Base-by-base conservation (phyloP, 2,888 invertebrate species). In the Sarcophaga variegata region DNA sequence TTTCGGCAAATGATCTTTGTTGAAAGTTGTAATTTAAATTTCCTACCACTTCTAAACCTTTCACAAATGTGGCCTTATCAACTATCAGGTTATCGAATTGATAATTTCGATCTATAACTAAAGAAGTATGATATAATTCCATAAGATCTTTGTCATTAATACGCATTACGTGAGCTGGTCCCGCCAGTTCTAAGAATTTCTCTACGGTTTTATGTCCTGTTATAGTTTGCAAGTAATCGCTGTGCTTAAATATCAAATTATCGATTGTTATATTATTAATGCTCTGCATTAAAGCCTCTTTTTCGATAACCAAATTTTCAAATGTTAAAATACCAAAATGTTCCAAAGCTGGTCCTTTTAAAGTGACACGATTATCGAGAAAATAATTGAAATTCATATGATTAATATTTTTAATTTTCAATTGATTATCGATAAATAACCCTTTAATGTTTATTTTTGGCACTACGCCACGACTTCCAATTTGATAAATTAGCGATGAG, bases 311-410 rank as follows among this genome's bases (percentile, higher is more conserved):
- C 20, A 93, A 86, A 5, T 92, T 54, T 69, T 92, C 91, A 67
- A 93, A 93, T 17, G 83, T 90, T 2, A 93, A 87, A 11, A 85
- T 84, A 1, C 93, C 93, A 37, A 91, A 91, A 0, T 92, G 87
- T 70, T 93, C 92, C 69, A 92, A 70, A 0, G 91, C 88, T 0
- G 84, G 82, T 4, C 92, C 92, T 0, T 88, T 77, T 12, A 91
- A 88, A 0, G 90, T 91, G 4, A 93, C 81, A 4, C 93, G 92
- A 64, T 92, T 90, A 37, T 89, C 87, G 2, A 93, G 85, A 49
- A 93, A 88, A 85, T 90, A 92, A 11, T 91, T 86, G 54, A 93
- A 72, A 47, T 81, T 89, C 91, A 91, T 90, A 25, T 89, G 88
- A 71, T 93, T 92, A 0, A 92, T 89, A 71, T 89, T 87, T 3